Base-by-base conservation (phyloP, 2,888 invertebrate genomes). In the Plagiodera versicolora region DNA sequence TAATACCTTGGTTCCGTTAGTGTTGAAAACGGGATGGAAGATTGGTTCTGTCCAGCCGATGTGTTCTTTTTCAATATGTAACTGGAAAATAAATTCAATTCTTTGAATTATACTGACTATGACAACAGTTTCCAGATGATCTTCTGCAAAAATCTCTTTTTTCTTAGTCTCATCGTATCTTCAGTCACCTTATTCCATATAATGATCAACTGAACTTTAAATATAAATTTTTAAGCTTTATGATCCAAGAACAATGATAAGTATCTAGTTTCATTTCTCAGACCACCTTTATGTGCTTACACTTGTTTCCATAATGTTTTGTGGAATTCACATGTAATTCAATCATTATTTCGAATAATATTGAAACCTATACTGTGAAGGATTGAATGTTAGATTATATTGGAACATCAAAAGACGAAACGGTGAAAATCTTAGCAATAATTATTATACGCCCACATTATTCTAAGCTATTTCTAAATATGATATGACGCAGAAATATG, bases 1-100 rank as follows among this genome's bases (percentile, higher is more conserved):
- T 14, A 87, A 75, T 28, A 77, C 78, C 59, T 78, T 80, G 8
- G 73, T 75, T n/a, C 80, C 80, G 60, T 77, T 78, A 17, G 72
- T 66, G 46, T 79, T 78, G 67, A 80, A 80, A 14, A 81, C 74
- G 19, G 80, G 80, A 71, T 80, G 75, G 60, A 78, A 77, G 56
- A 81, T 79, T 5, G 80, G 78, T 66, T 81, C 81, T 0, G 79
- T 78, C 80, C 80, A 80, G 3, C 78, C 80, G 59, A 77, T 77
- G 61, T 72, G 72, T 60, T 79, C 78, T 61, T 74, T 74, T 62
- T 80, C 79, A 8, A 79, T 67, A 68, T 80, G 79, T 57, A 80
- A 79, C 80, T 80, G 66, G 11, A 73, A 72, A 46, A 49, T 24
- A 24, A 24, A 24, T 24, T 24, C 24, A 24, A 24, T 24, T n/a